phyloP scores from a whole-genome alignment of 1,140 invertebrate genomes.

The Anastrepha obliqua region DNA sequence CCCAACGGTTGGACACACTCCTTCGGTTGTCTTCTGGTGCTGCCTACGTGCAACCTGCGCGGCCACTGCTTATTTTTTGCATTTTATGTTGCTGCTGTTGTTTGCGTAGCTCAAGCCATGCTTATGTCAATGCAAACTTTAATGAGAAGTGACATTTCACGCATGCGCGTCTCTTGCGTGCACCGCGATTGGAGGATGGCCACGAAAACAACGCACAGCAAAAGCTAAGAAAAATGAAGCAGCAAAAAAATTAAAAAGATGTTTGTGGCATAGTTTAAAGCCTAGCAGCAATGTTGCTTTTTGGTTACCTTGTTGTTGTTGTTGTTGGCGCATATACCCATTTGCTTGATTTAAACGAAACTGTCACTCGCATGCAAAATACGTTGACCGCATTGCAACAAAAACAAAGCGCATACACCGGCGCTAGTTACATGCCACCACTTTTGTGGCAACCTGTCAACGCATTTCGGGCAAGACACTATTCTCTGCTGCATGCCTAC shows the following conservation, averaged over 20 bases:
- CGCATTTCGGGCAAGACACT: neutral
- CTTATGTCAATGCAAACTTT: conserved; percentile 58
- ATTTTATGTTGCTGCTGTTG: no score
- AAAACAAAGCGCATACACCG: neutral
- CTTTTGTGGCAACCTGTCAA: neutral
- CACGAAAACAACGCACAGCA: neutral
- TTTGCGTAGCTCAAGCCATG: neutral
- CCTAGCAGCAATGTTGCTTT: neutral
- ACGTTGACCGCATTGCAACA: neutral
- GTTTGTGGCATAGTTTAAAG: neutral
- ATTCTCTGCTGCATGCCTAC: neutral
- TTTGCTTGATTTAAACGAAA: conserved; percentile 58
- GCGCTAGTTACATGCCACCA: neutral
- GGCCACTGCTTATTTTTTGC: no score
- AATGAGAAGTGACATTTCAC: conserved; percentile 73
- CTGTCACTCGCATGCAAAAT: conserved; percentile 46
- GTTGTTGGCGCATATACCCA: conserved; percentile 46
- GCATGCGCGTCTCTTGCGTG: conserved; percentile 56
- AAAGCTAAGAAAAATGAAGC: neutral
- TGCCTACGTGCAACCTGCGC: neutral
- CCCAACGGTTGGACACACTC: neutral
- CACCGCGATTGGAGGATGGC: neutral
- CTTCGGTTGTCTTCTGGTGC: neutral
- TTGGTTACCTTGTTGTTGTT: neutral
- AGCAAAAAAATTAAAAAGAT: neutral